These are phyloP conservation scores for Apostichopus californicus DNA, from an alignment of 35 echinoderm and acorn worm species.

Conservation along the genomic window DNA sequence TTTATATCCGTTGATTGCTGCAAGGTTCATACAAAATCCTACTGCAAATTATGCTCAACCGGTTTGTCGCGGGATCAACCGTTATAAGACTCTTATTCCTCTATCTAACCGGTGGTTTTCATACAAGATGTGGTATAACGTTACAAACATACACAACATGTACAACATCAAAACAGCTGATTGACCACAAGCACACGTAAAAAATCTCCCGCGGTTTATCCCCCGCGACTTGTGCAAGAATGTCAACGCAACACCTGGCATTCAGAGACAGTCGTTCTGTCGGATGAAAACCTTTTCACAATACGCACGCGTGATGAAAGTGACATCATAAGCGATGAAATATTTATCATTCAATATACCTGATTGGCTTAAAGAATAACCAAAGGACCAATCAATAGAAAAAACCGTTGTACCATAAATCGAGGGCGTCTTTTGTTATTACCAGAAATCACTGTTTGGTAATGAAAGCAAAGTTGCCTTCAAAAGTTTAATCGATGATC, in stretches of 20 bases:
- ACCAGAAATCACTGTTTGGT: slow-evolving; percentile 15
- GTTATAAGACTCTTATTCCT: background rate
- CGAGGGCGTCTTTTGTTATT: slow-evolving; percentile 14
- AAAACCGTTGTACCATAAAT: background rate
- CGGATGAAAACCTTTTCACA: background rate
- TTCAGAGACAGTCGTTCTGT: background rate
- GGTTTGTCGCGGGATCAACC: background rate
- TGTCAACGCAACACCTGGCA: slow-evolving; percentile 20
- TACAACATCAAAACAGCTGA: slow-evolving; percentile 38
- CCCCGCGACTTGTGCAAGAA: background rate
- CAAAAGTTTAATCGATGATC: too few species aligned
- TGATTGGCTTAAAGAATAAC: slow-evolving; percentile 56
- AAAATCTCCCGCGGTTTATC: background rate
- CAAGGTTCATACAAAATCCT: slow-evolving; percentile 24
- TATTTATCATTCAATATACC: slow-evolving; percentile 47
- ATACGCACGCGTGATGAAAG: background rate
- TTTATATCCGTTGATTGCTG: background rate
- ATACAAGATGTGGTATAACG: background rate
- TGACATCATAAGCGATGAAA: slow-evolving; percentile 30
- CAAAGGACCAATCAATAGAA: slow-evolving; percentile 42
- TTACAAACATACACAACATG: background rate
- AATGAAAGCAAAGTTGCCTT: background rate
- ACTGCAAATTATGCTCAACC: background rate
- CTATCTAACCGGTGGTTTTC: slow-evolving; percentile 2
- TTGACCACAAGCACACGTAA: slow-evolving; percentile 46